Conservation (phyloP, 2,888 invertebrate genomes). For the Boloria selene region DNA sequence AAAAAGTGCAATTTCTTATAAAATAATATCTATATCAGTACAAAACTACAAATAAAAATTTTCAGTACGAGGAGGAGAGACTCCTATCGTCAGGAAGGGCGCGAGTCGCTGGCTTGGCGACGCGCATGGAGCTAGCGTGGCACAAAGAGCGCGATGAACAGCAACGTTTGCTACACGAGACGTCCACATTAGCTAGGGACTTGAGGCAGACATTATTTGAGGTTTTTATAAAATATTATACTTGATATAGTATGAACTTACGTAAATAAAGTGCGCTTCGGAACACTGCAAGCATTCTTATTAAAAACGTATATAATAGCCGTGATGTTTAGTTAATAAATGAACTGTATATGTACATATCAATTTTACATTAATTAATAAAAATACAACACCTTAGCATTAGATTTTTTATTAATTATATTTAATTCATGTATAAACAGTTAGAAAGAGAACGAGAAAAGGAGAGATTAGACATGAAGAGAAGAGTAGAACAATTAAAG, state of each 20-base stretch:
- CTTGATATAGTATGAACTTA: not conserved
- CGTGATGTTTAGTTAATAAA: no score
- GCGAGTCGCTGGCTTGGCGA: constrained; percentile 92
- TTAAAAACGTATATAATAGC: no score
- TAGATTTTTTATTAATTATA: no score
- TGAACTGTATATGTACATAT: no score
- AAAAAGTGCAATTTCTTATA: not conserved
- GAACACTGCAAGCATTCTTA: not conserved
- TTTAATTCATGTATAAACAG: constrained; percentile 57
- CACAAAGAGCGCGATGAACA: constrained; percentile 96
- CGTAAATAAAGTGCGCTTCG: not conserved
- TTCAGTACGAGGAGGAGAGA: constrained; percentile 92
- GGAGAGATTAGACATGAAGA: constrained; percentile 92
- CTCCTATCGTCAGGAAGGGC: constrained; percentile 91
- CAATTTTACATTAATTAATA: no score
- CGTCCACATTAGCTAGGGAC: constrained; percentile 93
- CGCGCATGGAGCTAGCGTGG: constrained; percentile 95
- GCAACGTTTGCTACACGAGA: constrained; percentile 93
- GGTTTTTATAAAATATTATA: constrained; percentile 49
- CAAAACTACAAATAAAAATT: constrained; percentile 22
- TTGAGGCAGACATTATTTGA: constrained; percentile 93
- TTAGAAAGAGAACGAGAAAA: constrained; percentile 95
- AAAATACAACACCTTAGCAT: no score
- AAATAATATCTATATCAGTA: not conserved
- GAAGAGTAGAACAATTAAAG: constrained; percentile 92